Evolutionary conservation across 2,888 invertebrate species (phyloP), one percentile per base, ranked within the genome.

Genomic region (Boloria selene): DNA sequence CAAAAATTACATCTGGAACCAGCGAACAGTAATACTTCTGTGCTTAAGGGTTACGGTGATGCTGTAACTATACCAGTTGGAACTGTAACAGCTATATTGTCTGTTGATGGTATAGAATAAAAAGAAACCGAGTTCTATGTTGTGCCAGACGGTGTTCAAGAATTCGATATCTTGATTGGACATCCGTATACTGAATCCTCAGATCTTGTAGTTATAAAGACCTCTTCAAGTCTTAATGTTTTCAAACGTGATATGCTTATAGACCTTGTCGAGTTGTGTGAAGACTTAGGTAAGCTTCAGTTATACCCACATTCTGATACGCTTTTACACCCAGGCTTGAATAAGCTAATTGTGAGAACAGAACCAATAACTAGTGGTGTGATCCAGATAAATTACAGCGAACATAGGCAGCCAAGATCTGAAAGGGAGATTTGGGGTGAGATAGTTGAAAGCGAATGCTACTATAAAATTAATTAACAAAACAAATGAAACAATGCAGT

Each of bases 171-270:
- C 2, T 26, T 44, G 44, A 44, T 44, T 7, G 44, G 44, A 44
- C 44, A 44, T 6, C 6, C 44, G 13, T 44, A 7, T 44, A 44
- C 44, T 7, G 44, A 44, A 44, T 44, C 44, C 13, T 13, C 44
- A 44, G 26, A 52, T 52, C 10, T 52, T 13, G 52, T 52, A 22
- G 26, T 52, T 26, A 14, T 52, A 14, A 52, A 52, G 26, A 26
- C 52, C 3, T 26, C 26, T 13, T 13, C 22, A 4, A 5, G 14
- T 3, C 14, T 52, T 4, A 52, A 52, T 18, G 26, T 52, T 52
- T 52, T 13, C 26, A 18, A 52, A 4, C 18, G 26, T 18, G 52
- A 52, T 2, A 7, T 13, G 13, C 22, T 13, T 7, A 4, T 52
- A 7, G 22, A 18, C 1, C 1, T 52, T 4, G 14, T 13, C 5